phyloP scores from a whole-genome alignment of 2,113 vertebrate genomes.

The Cyphomyrus discorhynchus region DNA sequence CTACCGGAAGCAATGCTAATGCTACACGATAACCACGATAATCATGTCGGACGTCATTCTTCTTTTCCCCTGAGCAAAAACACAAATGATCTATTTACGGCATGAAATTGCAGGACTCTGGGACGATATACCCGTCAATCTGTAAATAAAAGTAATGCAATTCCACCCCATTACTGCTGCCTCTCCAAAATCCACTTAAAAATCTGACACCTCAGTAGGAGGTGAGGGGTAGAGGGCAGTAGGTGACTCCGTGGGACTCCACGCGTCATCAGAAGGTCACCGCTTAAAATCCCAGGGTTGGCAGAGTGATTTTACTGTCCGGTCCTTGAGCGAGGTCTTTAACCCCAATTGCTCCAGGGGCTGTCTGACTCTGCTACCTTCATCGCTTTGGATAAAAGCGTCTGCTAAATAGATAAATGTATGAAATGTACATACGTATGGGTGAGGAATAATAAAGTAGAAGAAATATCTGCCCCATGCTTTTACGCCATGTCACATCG shows the following conservation, averaged over 20 bases:
- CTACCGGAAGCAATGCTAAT: not conserved
- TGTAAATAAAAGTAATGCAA: not conserved
- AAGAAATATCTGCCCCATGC: not conserved
- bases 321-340: not conserved
- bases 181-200: not conserved
- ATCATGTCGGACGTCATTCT: not conserved
- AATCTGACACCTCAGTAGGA: not conserved
- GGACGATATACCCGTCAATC: not conserved
- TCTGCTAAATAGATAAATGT: not conserved
- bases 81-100: not conserved
- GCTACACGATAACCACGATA: not conserved
- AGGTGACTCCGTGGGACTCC: not conserved
- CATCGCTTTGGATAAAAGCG: not conserved
- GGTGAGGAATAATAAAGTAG: not conserved
- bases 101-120: not conserved
- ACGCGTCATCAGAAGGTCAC: not conserved
- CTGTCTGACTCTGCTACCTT: not conserved
- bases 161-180: not conserved
- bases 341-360: not conserved
- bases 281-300: not conserved
- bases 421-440: not conserved
- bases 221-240: not conserved
- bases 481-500: not conserved
- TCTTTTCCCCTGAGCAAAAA: not conserved
- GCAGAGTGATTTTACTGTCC: not conserved